Evolutionary conservation across 1,140 invertebrate species (phyloP), one percentile per base, ranked within the genome.

Genomic region (Drosophila lowei): DNA sequence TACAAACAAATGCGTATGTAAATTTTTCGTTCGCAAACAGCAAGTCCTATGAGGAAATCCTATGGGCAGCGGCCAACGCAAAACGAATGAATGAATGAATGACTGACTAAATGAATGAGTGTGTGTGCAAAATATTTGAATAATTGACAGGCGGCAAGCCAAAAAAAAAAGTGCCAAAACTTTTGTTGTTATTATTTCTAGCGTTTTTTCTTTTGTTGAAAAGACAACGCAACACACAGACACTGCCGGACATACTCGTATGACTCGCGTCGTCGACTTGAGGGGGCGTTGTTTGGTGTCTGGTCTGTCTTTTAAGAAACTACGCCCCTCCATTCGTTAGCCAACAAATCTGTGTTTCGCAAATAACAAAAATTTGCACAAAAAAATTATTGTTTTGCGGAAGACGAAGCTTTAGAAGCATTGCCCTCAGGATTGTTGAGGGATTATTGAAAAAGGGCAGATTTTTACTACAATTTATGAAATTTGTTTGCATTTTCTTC

Each of bases 1-100:
- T n/a, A 66, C 46, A 58, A 57, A 42, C 34, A 75, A 66, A 65
- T 77, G 79, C 79, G 79, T 83, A 83, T 83, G 77, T 71, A 83
- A 83, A 74, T 80, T 71, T 71, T 23, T 59, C 18, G 59, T 52
- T 66, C 23, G 38, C 62, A 30, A 54, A 59, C 43, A 53, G 28
- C 53, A 46, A 25, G 30, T 21, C 34, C 47, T 52, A 70, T 63
- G 64, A 60, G 79, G 61, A 80, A 81, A 77, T 38, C 34, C 73
- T 62, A 48, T 4, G 34, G 34, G 34, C 34, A 53, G 60, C 59
- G 74, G 47, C 47, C 41, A 58, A 79, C 56, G 58, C 42, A 50
- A 56, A 68, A 58, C 46, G 48, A 66, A 25, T 61, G 64, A 55
- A 9, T 79, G 43, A 55, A 7, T 46, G 53, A 64, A 8, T 56